Conservation (phyloP, 92 coral and sea anemone genomes). For the Phymanthus crucifer region DNA sequence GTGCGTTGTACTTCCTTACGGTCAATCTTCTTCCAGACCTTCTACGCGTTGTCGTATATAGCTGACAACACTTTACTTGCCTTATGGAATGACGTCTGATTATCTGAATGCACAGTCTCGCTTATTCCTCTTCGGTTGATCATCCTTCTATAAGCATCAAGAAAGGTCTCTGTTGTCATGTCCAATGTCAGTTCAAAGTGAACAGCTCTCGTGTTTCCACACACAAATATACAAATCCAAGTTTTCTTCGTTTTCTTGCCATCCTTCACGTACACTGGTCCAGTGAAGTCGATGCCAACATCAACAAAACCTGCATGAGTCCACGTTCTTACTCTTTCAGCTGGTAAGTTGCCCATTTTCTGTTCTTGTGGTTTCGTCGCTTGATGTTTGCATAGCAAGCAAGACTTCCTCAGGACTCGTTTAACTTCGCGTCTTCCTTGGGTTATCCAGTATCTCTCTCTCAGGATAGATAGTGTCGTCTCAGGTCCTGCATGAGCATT, state of each 20-base stretch:
- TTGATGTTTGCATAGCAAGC: neutral
- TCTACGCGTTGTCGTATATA: neutral
- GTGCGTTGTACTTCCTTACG: slow-evolving; percentile 3
- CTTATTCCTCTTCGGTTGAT: slow-evolving; percentile 28
- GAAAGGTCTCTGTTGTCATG: slow-evolving; percentile 6
- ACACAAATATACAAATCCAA: neutral
- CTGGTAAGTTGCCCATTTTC: slow-evolving; percentile 26
- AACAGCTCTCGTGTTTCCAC: slow-evolving; percentile 6
- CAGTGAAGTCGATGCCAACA: slow-evolving; percentile 27
- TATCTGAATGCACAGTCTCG: slow-evolving; percentile 20
- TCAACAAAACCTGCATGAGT: slow-evolving; percentile 12
- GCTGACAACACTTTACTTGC: slow-evolving; percentile 18
- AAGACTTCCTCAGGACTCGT: neutral
- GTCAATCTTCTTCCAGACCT: slow-evolving; percentile 29
- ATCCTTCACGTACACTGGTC: slow-evolving; percentile 2
- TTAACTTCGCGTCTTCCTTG: neutral
- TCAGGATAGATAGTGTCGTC: slow-evolving; percentile 25
- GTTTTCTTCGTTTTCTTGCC: neutral
- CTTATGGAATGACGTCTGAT: slow-evolving; percentile 25
- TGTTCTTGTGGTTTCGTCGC: slow-evolving; percentile 4
- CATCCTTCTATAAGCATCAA: slow-evolving; percentile 26
- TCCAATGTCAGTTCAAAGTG: neutral
- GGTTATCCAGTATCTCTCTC: slow-evolving; percentile 25
- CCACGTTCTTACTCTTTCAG: slow-evolving; percentile 20
- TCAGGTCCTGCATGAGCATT: slow-evolving; percentile 39